Percentiles rank a stretch among this genome's conserved stretches.
phyloP scores from a whole-genome alignment of 2,888 invertebrate species.

The Cactoblastis cactorum region DNA sequence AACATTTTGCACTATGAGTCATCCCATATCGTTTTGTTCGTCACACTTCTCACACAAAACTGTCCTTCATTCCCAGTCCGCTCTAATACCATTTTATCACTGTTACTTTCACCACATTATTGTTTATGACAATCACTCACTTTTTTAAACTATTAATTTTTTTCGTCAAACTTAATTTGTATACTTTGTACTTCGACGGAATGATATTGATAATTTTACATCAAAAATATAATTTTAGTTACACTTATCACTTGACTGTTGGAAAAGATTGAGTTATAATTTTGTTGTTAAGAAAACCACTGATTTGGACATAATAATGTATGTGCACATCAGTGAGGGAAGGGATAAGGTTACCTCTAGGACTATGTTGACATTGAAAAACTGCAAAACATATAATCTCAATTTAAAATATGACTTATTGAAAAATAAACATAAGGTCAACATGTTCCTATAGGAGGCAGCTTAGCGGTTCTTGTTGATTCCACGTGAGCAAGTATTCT shows the following conservation, averaged over 20 bases:
- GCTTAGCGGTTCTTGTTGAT: constrained; percentile 73
- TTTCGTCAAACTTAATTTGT: constrained; percentile 49
- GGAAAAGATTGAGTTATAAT: constrained; percentile 27
- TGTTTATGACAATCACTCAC: constrained; percentile 44
- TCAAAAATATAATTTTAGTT: constrained; percentile 66
- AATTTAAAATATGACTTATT: neutral
- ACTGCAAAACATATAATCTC: neutral
- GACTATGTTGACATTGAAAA: constrained; percentile 42
- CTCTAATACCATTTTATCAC: constrained; percentile 60
- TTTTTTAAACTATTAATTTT: constrained; percentile 36
- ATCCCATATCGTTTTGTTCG: constrained; percentile 76
- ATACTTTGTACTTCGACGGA: constrained; percentile 73
- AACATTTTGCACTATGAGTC: constrained; percentile 77
- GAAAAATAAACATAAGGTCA: constrained; percentile 32
- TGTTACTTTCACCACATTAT: constrained; percentile 48
- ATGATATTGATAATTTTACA: constrained; percentile 55
- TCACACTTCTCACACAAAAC: constrained; percentile 62
- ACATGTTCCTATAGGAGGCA: constrained; percentile 61
- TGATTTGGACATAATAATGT: constrained; percentile 64
- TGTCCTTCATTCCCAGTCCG: constrained; percentile 45
- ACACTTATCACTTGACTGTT: constrained; percentile 63
- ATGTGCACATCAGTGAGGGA: constrained; percentile 59
- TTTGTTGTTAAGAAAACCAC: constrained; percentile 32
- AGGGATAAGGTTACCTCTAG: constrained; percentile 49
- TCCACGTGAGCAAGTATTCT: constrained; percentile 64